Conservation (phyloP, 2,888 invertebrate genomes). For the Ophion obscuratus region DNA sequence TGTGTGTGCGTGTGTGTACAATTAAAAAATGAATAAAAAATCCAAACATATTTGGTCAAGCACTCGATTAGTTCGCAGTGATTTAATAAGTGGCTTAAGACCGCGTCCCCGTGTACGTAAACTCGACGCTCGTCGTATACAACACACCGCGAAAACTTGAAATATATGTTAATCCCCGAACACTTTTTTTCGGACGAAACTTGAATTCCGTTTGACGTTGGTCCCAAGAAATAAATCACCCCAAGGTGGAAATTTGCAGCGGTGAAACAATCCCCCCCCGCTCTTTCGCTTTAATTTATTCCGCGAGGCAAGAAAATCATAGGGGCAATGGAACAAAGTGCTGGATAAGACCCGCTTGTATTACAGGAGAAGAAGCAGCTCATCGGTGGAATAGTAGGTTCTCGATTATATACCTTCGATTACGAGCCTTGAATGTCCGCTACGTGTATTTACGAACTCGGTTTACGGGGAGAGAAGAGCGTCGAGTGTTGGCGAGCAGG, state of each 20-base stretch:
- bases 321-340: constrained; percentile 20
- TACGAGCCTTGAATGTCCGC: constrained; percentile 3
- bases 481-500: background rate
- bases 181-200: background rate
- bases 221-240: constrained; percentile 8
- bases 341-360: constrained; percentile 7
- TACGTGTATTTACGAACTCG: constrained; percentile 14
- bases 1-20: too few species aligned
- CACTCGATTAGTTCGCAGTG: too few species aligned
- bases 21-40: background rate
- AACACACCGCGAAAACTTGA: too few species aligned
- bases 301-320: constrained; percentile 6
- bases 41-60: background rate
- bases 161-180: too few species aligned
- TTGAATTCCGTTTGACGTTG: constrained; percentile 7
- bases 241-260: constrained; percentile 9
- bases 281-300: background rate
- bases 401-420: constrained; percentile 21
- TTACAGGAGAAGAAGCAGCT: background rate
- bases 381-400: constrained; percentile 3
- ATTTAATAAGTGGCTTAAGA: too few species aligned
- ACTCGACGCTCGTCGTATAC: too few species aligned
- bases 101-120: too few species aligned
- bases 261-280: background rate
- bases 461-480: too few species aligned